Evolutionary conservation across 2,888 invertebrate genomes (phyloP).

Genomic region (Aleiodes alternator): DNA sequence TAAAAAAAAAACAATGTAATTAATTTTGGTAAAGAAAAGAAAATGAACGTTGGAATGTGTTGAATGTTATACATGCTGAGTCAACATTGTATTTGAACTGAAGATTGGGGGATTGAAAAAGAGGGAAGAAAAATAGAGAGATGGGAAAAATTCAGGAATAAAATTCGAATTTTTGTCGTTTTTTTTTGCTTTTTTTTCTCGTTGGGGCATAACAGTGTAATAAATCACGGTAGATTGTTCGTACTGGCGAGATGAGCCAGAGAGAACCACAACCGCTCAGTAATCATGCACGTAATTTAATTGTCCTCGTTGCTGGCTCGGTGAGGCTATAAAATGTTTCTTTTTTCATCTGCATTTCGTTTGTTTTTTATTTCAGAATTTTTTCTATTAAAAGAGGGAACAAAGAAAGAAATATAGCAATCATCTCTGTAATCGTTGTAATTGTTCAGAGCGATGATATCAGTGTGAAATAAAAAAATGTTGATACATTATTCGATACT

Average conservation of each 20-base stretch:
- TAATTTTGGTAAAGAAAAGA: not conserved
- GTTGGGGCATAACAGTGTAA: slow-evolving; percentile 42
- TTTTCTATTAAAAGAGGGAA: not conserved
- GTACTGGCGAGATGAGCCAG: slow-evolving; percentile 35
- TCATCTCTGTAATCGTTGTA: slow-evolving; percentile 20
- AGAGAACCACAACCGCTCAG: slow-evolving; percentile 23
- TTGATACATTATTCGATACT: not conserved
- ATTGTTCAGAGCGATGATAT: not conserved
- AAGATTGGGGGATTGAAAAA: not conserved
- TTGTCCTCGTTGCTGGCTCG: slow-evolving; percentile 26
- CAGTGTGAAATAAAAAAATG: slow-evolving; percentile 15
- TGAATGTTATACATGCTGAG: not conserved
- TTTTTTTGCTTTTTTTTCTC: no score
- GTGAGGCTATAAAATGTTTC: slow-evolving; percentile 9
- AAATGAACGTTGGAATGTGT: not conserved
- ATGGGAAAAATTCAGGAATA: no score
- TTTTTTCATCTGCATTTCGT: slow-evolving; percentile 1
- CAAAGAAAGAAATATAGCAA: slow-evolving; percentile 7
- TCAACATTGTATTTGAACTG: not conserved
- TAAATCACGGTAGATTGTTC: slow-evolving; percentile 52
- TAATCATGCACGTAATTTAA: slow-evolving; percentile 42
- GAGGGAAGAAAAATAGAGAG: not conserved
- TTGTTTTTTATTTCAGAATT: not conserved
- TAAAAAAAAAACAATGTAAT: no score
- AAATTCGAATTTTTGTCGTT: no score